These are phyloP conservation scores for Coendou prehensilis DNA, from an alignment of 2,797 vertebrate genomes.

Conservation along the genomic window DNA sequence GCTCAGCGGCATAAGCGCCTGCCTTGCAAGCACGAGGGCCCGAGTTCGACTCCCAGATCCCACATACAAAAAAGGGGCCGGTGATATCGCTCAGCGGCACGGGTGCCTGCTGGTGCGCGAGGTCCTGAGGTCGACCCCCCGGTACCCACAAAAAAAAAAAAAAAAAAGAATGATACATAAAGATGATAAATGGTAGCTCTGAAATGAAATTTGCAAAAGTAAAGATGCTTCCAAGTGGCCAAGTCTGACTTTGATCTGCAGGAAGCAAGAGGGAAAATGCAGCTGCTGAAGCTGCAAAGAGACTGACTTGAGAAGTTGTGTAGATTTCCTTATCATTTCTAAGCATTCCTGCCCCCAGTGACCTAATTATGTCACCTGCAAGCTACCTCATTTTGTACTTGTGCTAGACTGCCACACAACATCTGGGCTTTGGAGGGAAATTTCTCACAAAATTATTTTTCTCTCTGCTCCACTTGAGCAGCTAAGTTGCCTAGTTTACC, in stretches of 20 bases:
- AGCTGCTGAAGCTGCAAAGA: slow-evolving; percentile 68
- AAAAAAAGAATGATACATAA: background rate
- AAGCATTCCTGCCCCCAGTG: slow-evolving; percentile 88
- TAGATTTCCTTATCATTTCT: slow-evolving; percentile 83
- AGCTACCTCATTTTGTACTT: slow-evolving; percentile 86
- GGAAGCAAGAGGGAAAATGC: slow-evolving; percentile 30
- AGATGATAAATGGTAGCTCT: background rate
- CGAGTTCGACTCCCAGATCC: too few species aligned
- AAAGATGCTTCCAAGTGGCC: background rate
- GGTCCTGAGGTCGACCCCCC: too few species aligned
- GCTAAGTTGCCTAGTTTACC: slow-evolving; percentile 82
- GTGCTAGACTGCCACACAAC: slow-evolving; percentile 75
- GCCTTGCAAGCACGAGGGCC: too few species aligned
- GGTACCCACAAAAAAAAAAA: too few species aligned
- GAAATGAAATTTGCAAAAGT: background rate
- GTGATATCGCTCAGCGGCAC: too few species aligned
- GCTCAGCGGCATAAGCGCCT: too few species aligned
- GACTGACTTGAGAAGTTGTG: slow-evolving; percentile 72
- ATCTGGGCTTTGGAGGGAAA: slow-evolving; percentile 82
- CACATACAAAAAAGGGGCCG: too few species aligned
- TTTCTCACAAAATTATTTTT: slow-evolving; percentile 77
- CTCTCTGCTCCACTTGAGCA: slow-evolving; percentile 63
- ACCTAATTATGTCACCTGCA: slow-evolving; percentile 93
- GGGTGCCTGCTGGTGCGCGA: too few species aligned
- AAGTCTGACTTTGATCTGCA: slow-evolving; percentile 68